These are phyloP conservation scores for Troides oblongomaculatus DNA, from an alignment of 2,888 invertebrate species.

Conservation along the genomic window DNA sequence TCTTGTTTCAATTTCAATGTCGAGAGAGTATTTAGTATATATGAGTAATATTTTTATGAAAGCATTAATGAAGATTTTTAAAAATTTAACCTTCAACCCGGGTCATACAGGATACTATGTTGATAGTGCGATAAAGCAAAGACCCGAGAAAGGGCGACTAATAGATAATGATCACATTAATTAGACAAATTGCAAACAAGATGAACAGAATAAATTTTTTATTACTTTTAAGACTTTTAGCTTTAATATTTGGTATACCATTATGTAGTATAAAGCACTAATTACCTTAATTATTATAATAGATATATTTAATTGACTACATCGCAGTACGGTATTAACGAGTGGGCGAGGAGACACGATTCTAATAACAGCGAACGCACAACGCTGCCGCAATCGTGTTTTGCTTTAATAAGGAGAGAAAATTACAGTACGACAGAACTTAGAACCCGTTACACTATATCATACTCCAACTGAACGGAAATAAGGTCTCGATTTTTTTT, in stretches of 20 bases:
- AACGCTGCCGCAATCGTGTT: constrained; percentile 21
- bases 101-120: too few relatives aligned
- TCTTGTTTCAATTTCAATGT: constrained; percentile 4
- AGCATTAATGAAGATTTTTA: too few relatives aligned
- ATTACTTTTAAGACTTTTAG: background rate
- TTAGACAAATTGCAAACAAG: too few relatives aligned
- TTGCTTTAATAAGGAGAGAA: constrained; percentile 27
- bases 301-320: constrained; percentile 6
- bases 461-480: constrained; percentile 1
- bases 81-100: too few relatives aligned
- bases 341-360: constrained; percentile 20
- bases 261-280: background rate
- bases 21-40: background rate
- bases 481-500: background rate
- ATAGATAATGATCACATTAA: too few relatives aligned
- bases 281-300: too few relatives aligned
- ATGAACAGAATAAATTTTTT: too few relatives aligned
- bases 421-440: constrained; percentile 23
- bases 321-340: constrained; percentile 6
- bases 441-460: constrained; percentile 4
- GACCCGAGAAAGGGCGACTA: too few relatives aligned
- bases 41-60: background rate
- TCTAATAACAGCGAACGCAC: constrained; percentile 17
- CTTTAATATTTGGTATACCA: background rate
- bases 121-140: too few relatives aligned